Evolutionary conservation across 2,888 invertebrate species (phyloP).

Genomic region (Bombylius major): DNA sequence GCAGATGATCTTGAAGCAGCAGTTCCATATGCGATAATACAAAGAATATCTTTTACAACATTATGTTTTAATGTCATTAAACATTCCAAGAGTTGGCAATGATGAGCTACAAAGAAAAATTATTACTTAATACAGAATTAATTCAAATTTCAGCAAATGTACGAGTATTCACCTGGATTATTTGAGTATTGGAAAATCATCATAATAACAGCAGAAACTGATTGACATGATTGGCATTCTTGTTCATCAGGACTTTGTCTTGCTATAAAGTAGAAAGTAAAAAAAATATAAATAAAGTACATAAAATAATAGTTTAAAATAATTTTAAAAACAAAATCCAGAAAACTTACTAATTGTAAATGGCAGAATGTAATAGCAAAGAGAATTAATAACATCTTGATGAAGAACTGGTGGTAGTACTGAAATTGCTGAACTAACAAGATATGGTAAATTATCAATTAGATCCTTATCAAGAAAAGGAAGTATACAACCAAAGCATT

Average conservation of each 20-base stretch:
- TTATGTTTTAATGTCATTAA: slow-evolving; percentile 87
- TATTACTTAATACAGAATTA: background rate
- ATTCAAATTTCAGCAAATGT: background rate
- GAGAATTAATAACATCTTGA: slow-evolving; percentile 85
- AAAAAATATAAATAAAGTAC: background rate
- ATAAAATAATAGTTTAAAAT: background rate
- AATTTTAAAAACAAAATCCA: background rate
- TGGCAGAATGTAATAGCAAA: slow-evolving; percentile 92
- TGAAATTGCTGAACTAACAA: slow-evolving; percentile 87
- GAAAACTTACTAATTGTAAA: slow-evolving; percentile 76
- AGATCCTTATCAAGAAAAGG: slow-evolving; percentile 94
- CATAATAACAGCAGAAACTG: slow-evolving; percentile 88
- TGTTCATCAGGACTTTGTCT: slow-evolving; percentile 57
- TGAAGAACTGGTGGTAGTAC: slow-evolving; percentile 82
- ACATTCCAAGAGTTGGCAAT: slow-evolving; percentile 92
- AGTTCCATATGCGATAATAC: slow-evolving; percentile 94
- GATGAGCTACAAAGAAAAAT: slow-evolving; percentile 55
- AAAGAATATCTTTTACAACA: slow-evolving; percentile 83
- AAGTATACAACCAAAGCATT: slow-evolving; percentile 86
- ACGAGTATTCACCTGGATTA: slow-evolving; percentile 59
- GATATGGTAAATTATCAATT: slow-evolving; percentile 88
- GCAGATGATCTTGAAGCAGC: slow-evolving; percentile 88
- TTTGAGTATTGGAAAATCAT: slow-evolving; percentile 94
- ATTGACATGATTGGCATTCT: slow-evolving; percentile 70
- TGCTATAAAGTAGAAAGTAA: slow-evolving; percentile 36